Evolutionary conservation across 2,888 invertebrate genomes (phyloP).

Genomic region (Liopterus haemorrhoidalis): DNA sequence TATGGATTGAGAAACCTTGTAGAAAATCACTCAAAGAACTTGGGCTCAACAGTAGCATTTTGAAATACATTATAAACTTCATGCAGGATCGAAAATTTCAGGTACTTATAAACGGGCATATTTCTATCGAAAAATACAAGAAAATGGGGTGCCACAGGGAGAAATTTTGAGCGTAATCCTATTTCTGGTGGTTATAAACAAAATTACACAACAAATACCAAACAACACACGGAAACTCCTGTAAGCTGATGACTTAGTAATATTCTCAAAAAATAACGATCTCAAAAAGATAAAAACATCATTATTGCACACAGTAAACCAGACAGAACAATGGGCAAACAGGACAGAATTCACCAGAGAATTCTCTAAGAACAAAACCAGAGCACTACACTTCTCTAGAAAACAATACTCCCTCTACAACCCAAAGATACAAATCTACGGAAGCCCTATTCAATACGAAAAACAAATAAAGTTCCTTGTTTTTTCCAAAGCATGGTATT

Average conservation of each 20-base stretch:
- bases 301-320: constrained; percentile 19
- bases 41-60: neutral
- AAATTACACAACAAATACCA: constrained; percentile 8
- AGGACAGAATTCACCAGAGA: constrained; percentile 22
- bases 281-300: constrained; percentile 8
- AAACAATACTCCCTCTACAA: neutral
- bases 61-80: constrained; percentile 6
- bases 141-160: constrained; percentile 4
- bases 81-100: constrained; percentile 2
- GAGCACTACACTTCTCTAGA: constrained; percentile 13
- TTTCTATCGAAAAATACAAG: constrained; percentile 4
- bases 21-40: neutral
- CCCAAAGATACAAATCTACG: constrained; percentile 5
- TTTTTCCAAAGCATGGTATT: no score
- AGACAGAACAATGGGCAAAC: constrained; percentile 7
- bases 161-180: constrained; percentile 21
- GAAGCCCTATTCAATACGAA: constrained; percentile 1
- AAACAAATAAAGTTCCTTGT: constrained; percentile 9
- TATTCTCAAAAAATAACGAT: constrained; percentile 16
- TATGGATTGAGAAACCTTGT: no score
- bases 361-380: constrained; percentile 21
- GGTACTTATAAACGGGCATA: constrained; percentile 1
- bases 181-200: constrained; percentile 25
- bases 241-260: constrained; percentile 25
- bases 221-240: constrained; percentile 7